Evolutionary conservation across 2,797 vertebrate species (phyloP), one percentile per base, ranked within the genome.

Genomic region (Danio aesculapii): DNA sequence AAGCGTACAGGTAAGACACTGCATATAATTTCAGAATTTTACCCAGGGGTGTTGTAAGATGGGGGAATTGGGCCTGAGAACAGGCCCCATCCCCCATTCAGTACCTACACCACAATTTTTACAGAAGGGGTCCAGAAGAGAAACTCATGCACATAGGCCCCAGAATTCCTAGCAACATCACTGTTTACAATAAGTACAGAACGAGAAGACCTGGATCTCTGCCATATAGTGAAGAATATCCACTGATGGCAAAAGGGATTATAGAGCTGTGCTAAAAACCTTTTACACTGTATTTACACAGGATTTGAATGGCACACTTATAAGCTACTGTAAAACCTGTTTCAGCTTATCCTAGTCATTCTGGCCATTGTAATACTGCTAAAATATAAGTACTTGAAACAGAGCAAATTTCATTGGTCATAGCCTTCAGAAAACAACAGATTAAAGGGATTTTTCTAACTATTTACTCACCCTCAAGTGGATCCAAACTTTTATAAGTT

Each of bases 131-230:
- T 30, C 30, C 3, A 30, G 30, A 30, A 3, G 3, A 30, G 30
- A 30, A 30, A 30, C 1, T 30, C 30, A 30, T 30, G 30, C 30
- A 30, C 30, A 30, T 30, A 30, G 3, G 30, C 30, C 30, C 30
- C 30, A 30, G 30, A 30, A 30, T 30, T 30, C 30, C 30, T 30
- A 30, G 30, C 30, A 30, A 30, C 30, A 3, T 30, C 30, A 30
- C 30, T 30, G 30, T 30, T 30, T 30, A 30, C 30, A 30, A 1
- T 30, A 30, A 30, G 30, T 30, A 30, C 30, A 67, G 44, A 87
- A 61, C 74, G 50, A 78, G 70, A n/a, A 61, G 67, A 83, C 66
- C 82, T 63, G 52, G 30, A 82, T 71, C 39, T 43, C 21, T 70
- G 47, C 46, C 58, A 70, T 70, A 5, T 46, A 19, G 59, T 59